Evolutionary conservation across 2,888 invertebrate genomes (phyloP).

Genomic region (Lacanobia wlatinum): DNA sequence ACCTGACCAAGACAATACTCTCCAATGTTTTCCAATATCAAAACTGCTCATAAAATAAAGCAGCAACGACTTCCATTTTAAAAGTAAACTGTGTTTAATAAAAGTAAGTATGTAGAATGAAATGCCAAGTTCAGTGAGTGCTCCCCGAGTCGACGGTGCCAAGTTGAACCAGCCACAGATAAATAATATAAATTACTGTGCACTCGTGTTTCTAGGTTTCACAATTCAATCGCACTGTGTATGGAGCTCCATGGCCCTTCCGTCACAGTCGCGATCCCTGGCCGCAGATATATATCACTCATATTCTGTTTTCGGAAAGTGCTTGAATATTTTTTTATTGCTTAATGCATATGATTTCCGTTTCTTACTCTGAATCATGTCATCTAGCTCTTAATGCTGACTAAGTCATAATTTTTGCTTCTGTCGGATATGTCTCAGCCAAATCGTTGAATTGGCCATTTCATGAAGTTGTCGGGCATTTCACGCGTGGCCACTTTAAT

Average conservation of each 20-base stretch:
- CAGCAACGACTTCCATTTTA: conserved; percentile 4
- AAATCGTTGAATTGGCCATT: too few relatives aligned
- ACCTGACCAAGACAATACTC: not conserved
- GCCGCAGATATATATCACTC: not conserved
- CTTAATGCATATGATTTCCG: not conserved
- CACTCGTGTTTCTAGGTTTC: conserved; percentile 53
- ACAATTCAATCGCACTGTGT: conserved; percentile 55
- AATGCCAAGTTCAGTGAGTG: conserved; percentile 61
- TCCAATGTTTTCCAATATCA: not conserved
- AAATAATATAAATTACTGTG: conserved; percentile 32
- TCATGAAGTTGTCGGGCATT: too few relatives aligned
- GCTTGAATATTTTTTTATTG: not conserved
- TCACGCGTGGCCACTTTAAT: too few relatives aligned
- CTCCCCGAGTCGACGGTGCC: conserved; percentile 27
- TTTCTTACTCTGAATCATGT: not conserved
- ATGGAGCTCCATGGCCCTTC: conserved; percentile 61
- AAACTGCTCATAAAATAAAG: not conserved
- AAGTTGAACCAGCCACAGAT: conserved; percentile 57
- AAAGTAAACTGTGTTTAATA: conserved; percentile 44
- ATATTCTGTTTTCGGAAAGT: not conserved
- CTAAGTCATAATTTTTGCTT: too few relatives aligned
- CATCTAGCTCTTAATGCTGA: too few relatives aligned
- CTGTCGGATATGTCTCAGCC: too few relatives aligned
- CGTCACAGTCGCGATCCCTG: conserved; percentile 44
- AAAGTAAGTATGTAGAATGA: conserved; percentile 60